Percentiles rank a stretch among this genome's conserved stretches.
phyloP scores from a whole-genome alignment of 2,797 vertebrate genomes.

The Galago senegalensis region DNA sequence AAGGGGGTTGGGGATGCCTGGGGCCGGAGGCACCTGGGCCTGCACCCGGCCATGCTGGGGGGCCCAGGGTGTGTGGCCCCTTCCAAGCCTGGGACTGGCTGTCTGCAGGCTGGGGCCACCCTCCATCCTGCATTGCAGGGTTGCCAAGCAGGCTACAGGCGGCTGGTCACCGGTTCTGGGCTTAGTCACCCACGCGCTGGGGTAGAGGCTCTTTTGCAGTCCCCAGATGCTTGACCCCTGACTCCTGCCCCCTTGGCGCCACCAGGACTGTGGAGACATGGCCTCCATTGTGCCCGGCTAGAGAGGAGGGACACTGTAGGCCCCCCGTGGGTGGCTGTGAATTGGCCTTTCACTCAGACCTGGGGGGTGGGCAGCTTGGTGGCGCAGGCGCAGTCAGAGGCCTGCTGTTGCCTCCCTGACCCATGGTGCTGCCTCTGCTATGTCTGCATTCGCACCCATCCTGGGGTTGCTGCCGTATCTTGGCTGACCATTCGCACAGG shows the following conservation, averaged over 20 bases:
- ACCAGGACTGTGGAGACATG: not conserved
- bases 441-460: rapidly evolving
- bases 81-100: not conserved
- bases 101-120: not conserved
- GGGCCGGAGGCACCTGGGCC: not conserved
- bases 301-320: not conserved
- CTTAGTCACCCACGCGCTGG: not conserved
- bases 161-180: not conserved
- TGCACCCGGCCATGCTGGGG: not conserved
- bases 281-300: not conserved
- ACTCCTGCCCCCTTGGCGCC: not conserved
- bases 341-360: not conserved
- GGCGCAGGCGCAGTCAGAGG: not conserved
- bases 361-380: rapidly evolving
- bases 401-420: not conserved
- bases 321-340: rapidly evolving
- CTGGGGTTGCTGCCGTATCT: not conserved
- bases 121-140: rapidly evolving
- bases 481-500: too few relatives aligned
- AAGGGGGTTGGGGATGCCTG: not conserved
- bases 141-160: not conserved
- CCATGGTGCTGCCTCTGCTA: not conserved
- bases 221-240: not conserved
- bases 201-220: not conserved
- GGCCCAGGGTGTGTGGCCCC: not conserved